Percentiles rank a stretch among this genome's conserved stretches.
Conservation (phyloP, 1,140 invertebrate genomes). For the Bathynomus jamesi region DNA sequence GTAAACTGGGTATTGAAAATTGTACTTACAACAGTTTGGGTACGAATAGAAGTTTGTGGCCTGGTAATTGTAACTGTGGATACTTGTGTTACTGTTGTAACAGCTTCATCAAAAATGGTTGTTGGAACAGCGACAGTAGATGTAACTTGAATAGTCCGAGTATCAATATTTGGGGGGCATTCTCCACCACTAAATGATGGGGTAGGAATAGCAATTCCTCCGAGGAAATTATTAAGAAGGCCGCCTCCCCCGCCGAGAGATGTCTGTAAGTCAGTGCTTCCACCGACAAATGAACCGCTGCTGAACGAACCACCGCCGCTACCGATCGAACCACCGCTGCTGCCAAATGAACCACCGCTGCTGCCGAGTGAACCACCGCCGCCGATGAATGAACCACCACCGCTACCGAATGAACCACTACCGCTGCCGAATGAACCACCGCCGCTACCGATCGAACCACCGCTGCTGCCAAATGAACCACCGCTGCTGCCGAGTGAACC, state of each 20-base stretch:
- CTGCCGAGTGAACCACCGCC: no score
- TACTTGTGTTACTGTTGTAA: slow-evolving; percentile 13
- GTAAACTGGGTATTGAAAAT: slow-evolving; percentile 20
- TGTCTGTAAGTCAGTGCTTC: no score
- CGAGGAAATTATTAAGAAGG: neutral
- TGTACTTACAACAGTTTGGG: slow-evolving; percentile 18
- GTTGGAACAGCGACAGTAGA: slow-evolving; percentile 12
- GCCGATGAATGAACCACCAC: neutral
- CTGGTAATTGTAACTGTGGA: slow-evolving; percentile 7
- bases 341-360: neutral
- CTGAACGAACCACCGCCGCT: neutral
- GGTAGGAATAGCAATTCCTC: neutral
- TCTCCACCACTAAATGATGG: neutral
- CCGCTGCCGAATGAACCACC: slow-evolving; percentile 14
- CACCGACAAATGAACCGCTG: neutral
- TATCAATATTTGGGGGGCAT: neutral
- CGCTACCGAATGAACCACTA: slow-evolving; percentile 6
- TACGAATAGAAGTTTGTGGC: slow-evolving; percentile 16
- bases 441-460: slow-evolving; percentile 34
- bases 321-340: neutral
- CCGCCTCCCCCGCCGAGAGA: no score
- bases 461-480: neutral
- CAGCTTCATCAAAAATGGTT: slow-evolving; percentile 21
- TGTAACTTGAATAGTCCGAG: neutral
- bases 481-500: neutral